Base-by-base conservation (phyloP, 2,888 invertebrate genomes). In the Drosophila nr. perissopoda region DNA sequence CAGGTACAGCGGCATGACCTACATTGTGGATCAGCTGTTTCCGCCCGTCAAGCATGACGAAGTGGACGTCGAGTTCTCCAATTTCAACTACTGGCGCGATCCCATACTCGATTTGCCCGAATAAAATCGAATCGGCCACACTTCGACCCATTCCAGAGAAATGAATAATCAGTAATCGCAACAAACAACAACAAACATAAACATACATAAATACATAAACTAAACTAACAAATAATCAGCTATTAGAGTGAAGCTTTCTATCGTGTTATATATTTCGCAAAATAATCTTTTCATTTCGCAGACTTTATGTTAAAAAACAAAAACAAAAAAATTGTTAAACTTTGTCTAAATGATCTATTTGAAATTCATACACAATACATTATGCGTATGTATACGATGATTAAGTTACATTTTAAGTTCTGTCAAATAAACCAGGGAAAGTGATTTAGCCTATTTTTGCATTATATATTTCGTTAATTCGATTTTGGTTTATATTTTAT, bases 21-120 rank as follows among this genome's bases (percentile, higher is more conserved):
- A 97, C 93, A 96, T 99, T 80, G 99, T 98, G 79, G 99, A 99
- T 94, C 98, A 98, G 93, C 95, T 99, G 93, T 99, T 99, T 94
- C 99, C 99, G 83, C 96, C 97, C 56, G 94, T 96, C 87, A 94
- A 94, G 89, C 95, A 94, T 87, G 95, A 95, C 90, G 94, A 95
- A 77, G 95, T 95, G 54, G 85, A 91, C 33, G 95, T 95, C 79
- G 95, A 95, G 92, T 99, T 96, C 94, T 97, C 97, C 71, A 96
- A 96, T 90, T 98, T 98, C 85, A 96, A 97, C 89, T 99, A 96
- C 93, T 99, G 99, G 99, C 96, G 98, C 79, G 97, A 97, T 81
- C 98, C 98, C 13, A 94, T 99, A 77, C 95, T 95, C 4, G 94
- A 95, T 74, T 84, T 95, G 74, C 79, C 83, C 11, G 90, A 91